These are phyloP conservation scores for Paracentrotus lividus DNA, from an alignment of 53 echinoderm and acorn worm species.

Conservation along the genomic window DNA sequence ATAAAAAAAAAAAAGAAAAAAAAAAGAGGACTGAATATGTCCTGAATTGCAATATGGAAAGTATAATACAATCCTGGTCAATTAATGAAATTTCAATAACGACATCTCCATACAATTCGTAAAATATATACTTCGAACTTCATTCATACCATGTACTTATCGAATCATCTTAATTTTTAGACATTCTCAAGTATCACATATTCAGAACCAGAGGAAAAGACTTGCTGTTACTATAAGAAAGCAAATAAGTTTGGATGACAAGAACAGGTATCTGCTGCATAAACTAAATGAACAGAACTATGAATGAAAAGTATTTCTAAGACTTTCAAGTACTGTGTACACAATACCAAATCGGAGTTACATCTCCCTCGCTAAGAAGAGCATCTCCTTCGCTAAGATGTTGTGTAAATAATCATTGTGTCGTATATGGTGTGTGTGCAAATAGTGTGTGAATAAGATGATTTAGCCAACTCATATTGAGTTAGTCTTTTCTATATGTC, in stretches of 20 bases:
- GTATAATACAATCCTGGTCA: too few relatives aligned
- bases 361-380: not conserved
- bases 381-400: not conserved
- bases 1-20: too few relatives aligned
- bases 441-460: constrained; percentile 1
- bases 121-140: too few relatives aligned
- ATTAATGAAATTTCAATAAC: too few relatives aligned
- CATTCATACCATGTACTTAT: not conserved
- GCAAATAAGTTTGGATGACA: not conserved
- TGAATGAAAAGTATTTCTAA: constrained; percentile 14
- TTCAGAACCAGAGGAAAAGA: not conserved
- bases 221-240: not conserved
- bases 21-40: too few relatives aligned
- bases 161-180: not conserved
- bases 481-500: not conserved
- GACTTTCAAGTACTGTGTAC: constrained; percentile 21
- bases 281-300: not conserved
- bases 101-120: too few relatives aligned
- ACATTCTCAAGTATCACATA: not conserved
- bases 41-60: too few relatives aligned
- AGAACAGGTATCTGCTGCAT: not conserved
- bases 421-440: not conserved
- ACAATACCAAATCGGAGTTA: not conserved
- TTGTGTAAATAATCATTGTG: not conserved
- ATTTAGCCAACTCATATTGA: not conserved